Base-by-base conservation (phyloP, 2,888 invertebrate species). In the Leptura quadrifasciata region DNA sequence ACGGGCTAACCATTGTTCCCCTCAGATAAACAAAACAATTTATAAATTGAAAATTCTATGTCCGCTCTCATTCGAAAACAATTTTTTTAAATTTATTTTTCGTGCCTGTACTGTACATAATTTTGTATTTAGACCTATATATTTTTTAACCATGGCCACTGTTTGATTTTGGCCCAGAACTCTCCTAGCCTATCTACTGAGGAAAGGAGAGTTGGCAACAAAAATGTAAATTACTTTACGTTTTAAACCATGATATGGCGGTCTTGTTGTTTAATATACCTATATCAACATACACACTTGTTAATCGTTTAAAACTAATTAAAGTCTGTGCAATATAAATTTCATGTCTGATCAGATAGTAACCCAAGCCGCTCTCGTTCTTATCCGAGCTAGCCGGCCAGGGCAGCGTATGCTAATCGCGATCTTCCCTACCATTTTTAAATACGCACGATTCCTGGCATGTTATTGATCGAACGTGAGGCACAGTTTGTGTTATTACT, bases 391-490 rank as follows among this genome's bases (percentile, higher is more conserved):
- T 12, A n/a, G 60, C 60, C 18, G 9, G 63, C 35, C 63, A 21
- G 57, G 57, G 57, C 39, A 63, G 39, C 58, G 69, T 58, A 61
- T 71, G 52, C 70, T 71, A 71, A 71, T 71, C 70, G 70, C 69
- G 58, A 69, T 69, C 69, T 69, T 69, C 69, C 58, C 69, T 39
- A 57, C 61, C 61, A 57, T 71, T 71, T 71, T 71, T 71, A 61
- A 71, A 71, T 71, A 61, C 70, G 47, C 70, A 60, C 70, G 60
- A 47, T 60, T 52, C 61, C 52, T n/a, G 27, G 24, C 60, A 21
- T 12, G 47, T 57, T 71, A 71, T 71, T 71, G 70, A 71, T 71
- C 61, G 70, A 71, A 35, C 70, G 39, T 31, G 58, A 58, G 57
- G 67, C 54, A 67, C 54, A 69, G 18, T n/a, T 20, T 54, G 31